Base-by-base conservation (phyloP, 2,888 invertebrate genomes). In the Drosophila neoperkinsi region DNA sequence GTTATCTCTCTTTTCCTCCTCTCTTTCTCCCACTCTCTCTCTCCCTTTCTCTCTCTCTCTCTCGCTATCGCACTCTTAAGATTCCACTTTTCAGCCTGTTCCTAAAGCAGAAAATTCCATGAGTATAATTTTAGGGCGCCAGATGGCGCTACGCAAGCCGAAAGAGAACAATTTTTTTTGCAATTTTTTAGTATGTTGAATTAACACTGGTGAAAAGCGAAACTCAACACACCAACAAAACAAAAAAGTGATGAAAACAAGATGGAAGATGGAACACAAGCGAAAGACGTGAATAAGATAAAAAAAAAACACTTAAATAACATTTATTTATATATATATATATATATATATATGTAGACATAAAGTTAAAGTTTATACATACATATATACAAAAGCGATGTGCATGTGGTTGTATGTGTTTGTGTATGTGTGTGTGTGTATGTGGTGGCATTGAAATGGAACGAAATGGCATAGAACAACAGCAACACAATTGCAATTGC, bases 381-480 rank as follows among this genome's bases (percentile, higher is more conserved):
- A 52, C 11, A 33, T 46, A 50, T 43, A 67, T 34, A 59, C 38
- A 52, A 38, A 62, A 63, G 62, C 71, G 49, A 25, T 51, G 62
- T 50, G 63, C 41, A 59, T 50, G 16, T 55, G 36, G 25, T 2
- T 28, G 38, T 51, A 46, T 53, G 65, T 62, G 59, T 46, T 1
- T 55, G 36, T 36, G 9, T 18, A 18, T 16, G 9, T 33, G 13
- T 53, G 16, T 53, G 25, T 38, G 38, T 52, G 11, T 71, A 38
- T 70, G 58, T 36, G 65, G 16, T 62, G 58, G 43, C 50, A 49
- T 13, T 63, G 53, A 25, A 79, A 74, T 69, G 55, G 49, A 67
- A 67, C 43, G 59, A 31, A 69, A 43, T 36, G 18, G 60, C 50
- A 49, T 43, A 34, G 41, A 57, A 61, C 50, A 38, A 57, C 16